Evolutionary conservation across 2,888 invertebrate species (phyloP).

Genomic region (Drosophila trichaetosa): DNA sequence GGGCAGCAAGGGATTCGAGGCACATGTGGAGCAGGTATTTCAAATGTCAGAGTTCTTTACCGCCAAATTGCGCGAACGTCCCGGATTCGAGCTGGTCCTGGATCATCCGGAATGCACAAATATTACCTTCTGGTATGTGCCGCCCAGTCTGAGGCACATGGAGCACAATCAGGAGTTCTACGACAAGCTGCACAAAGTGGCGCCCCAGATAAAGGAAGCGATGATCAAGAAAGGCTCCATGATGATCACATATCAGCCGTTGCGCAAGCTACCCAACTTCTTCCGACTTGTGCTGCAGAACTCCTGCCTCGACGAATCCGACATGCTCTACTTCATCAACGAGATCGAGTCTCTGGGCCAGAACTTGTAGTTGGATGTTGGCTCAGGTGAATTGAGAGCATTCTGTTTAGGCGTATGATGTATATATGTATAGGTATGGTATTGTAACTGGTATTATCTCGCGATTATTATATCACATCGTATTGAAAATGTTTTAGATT

Average conservation of each 20-base stretch:
- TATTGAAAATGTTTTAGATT: constrained; percentile 29
- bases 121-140: constrained; percentile 98
- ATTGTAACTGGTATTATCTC: constrained; percentile 49
- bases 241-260: constrained; percentile 98
- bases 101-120: constrained; percentile 96
- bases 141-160: constrained; percentile 88
- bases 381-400: constrained; percentile 41
- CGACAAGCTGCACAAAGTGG: constrained; percentile 91
- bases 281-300: constrained; percentile 97
- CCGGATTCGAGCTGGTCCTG: constrained; percentile 90
- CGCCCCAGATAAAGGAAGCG: constrained; percentile 95
- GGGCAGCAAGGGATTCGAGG: constrained; percentile 91
- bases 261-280: constrained; percentile 94
- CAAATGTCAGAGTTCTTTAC: constrained; percentile 90
- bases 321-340: constrained; percentile 94
- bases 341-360: constrained; percentile 94
- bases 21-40: constrained; percentile 92
- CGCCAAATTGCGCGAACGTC: constrained; percentile 88
- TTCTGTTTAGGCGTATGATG: constrained; percentile 62
- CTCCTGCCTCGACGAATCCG: constrained; percentile 92
- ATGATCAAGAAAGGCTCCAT: constrained; percentile 98
- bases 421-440: constrained; percentile 41
- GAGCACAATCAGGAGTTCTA: constrained; percentile 86
- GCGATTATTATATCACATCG: constrained; percentile 24
- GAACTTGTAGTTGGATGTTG: constrained; percentile 86